phyloP scores from a whole-genome alignment of 2,888 invertebrate species.

The Rhimphoctona megacephalus region DNA sequence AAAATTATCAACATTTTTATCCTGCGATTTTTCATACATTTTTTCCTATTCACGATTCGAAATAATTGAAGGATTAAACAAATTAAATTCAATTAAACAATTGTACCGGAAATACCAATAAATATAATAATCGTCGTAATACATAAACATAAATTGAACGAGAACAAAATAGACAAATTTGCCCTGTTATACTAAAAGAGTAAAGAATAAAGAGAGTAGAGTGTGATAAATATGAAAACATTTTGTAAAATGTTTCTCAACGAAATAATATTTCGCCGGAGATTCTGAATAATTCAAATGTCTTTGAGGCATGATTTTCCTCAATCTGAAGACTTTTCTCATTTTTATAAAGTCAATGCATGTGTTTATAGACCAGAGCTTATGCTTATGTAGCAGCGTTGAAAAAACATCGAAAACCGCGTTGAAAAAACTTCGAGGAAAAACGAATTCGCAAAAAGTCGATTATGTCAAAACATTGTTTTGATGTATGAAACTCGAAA shows the following conservation, averaged over 20 bases:
- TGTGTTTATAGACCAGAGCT: neutral
- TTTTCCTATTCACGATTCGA: neutral
- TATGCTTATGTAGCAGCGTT: neutral
- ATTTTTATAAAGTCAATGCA: neutral
- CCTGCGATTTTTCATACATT: neutral
- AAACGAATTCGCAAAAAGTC: slow-evolving; percentile 48
- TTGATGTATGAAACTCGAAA: slow-evolving; percentile 24
- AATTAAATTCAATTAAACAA: too few relatives aligned
- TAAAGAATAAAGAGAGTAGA: too few relatives aligned
- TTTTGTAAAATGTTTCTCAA: slow-evolving; percentile 1
- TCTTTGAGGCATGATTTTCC: neutral
- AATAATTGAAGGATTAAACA: neutral
- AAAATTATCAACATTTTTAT: neutral
- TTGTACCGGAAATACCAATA: neutral
- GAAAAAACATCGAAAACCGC: slow-evolving; percentile 38
- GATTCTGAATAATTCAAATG: slow-evolving; percentile 43
- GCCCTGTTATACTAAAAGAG: neutral
- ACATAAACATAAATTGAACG: neutral
- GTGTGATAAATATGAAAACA: slow-evolving; percentile 10
- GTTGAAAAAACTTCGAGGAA: slow-evolving; percentile 1
- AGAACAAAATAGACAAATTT: neutral
- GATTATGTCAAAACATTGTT: slow-evolving; percentile 60
- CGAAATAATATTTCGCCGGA: slow-evolving; percentile 16
- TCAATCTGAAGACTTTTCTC: neutral
- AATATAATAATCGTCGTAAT: neutral